Evolutionary conservation across 92 coral and sea anemone species (phyloP).

Genomic region (Heliopora coerulea): DNA sequence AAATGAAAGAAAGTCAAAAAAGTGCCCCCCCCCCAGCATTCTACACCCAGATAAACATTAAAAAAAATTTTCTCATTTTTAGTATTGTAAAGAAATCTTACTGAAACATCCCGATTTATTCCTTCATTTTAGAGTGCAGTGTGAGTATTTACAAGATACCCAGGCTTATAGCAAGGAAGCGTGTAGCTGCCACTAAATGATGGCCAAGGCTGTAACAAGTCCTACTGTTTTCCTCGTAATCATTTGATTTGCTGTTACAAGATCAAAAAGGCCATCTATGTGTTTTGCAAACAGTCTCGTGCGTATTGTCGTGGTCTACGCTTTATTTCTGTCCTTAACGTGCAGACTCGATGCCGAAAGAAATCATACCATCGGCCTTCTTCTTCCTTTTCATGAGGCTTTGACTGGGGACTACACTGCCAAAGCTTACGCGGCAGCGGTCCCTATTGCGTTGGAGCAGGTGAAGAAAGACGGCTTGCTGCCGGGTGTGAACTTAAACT

Average conservation of each 20-base stretch:
- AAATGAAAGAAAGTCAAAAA: too few species aligned
- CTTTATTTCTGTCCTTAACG: background rate
- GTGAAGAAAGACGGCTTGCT: constrained; percentile 47
- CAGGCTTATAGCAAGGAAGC: too few species aligned
- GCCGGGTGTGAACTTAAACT: constrained; percentile 48
- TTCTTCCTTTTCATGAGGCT: background rate
- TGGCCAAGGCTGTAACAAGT: background rate
- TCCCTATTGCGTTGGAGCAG: constrained; percentile 53
- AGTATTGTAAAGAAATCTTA: too few species aligned
- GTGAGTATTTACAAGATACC: too few species aligned
- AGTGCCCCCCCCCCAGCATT: too few species aligned
- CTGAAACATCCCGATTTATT: too few species aligned
- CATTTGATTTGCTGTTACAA: background rate
- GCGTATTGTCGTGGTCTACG: background rate
- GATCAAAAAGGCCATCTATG: background rate
- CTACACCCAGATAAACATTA: too few species aligned
- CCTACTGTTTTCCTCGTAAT: background rate
- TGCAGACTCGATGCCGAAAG: background rate
- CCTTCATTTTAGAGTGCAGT: too few species aligned
- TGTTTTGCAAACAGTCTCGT: background rate
- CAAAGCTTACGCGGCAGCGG: constrained; percentile 55
- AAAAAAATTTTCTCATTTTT: too few species aligned
- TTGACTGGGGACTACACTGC: background rate
- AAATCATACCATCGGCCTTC: constrained; percentile 22
- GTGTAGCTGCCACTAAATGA: background rate